Evolutionary conservation across 2,888 invertebrate genomes (phyloP), one percentile per base, ranked within the genome.

Genomic region (Archips crataeganus): DNA sequence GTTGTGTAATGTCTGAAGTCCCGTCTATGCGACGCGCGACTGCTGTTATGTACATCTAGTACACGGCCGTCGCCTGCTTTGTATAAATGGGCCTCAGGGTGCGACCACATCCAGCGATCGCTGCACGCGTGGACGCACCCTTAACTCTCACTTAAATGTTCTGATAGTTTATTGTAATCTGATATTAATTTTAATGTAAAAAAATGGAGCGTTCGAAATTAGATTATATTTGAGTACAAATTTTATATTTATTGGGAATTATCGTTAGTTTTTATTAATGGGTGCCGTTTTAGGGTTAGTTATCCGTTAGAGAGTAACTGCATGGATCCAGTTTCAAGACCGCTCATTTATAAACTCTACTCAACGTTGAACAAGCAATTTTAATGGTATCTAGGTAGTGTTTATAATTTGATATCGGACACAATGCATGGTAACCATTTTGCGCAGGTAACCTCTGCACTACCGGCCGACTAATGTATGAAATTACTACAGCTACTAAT

Each of bases 171-270:
- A 59, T 15, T 63, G 9, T 34, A 32, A 23, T 62, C 23, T 67
- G 39, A 39, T 62, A 42, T 70, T 49, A 54, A 57, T 67, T 67
- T 54, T 42, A 9, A 61, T 61, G 59, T 71, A n/a, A 45, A 45
- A 54, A 59, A 15, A 34, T 49, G 8, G 51, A 54, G 54, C 23
- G 62, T 63, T 67, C 67, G 73, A 75, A 71, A 73, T 72, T 69
- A 79, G 79, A 80, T 80, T 82, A 79, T 78, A 76, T 75, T 81
- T 80, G 80, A 85, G 84, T 83, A 84, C 84, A 85, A 86, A 83
- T 79, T 39, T 77, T 79, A 78, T 77, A 81, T 79, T 79, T 77
- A 80, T 80, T 78, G 74, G 75, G 65, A 76, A 75, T 78, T 77
- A 77, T 59, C 75, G 75, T 77, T 77, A 76, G 73, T 75, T 60